Conservation (phyloP, 2,797 vertebrate genomes). For the Sebastes trivittatus region DNA sequence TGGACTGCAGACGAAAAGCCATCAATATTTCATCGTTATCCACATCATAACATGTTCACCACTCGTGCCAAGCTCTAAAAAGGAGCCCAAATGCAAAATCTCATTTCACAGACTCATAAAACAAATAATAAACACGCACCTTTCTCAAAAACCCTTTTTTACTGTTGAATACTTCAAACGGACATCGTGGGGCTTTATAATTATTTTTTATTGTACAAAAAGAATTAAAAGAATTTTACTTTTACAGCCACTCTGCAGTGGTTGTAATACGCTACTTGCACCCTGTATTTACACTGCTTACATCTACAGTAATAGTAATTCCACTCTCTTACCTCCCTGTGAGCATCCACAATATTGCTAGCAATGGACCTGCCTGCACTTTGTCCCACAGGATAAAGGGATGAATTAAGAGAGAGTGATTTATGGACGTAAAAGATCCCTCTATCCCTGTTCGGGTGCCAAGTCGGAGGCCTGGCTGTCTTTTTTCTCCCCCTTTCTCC, state of each 20-base stretch:
- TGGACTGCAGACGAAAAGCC: conserved; percentile 20
- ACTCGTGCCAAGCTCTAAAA: conserved; percentile 15
- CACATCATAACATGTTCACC: conserved; percentile 21
- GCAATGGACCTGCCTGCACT: conserved; percentile 53
- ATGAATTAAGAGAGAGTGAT: conserved; percentile 75
- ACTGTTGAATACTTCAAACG: conserved; percentile 21
- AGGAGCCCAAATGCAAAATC: conserved; percentile 17
- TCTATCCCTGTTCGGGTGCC: conserved; percentile 62
- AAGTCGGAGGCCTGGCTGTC: conserved; percentile 61
- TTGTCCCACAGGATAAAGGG: conserved; percentile 62
- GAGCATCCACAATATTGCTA: conserved; percentile 52
- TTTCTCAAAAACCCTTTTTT: conserved; percentile 16
- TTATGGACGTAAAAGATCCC: conserved; percentile 71
- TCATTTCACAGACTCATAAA: conserved; percentile 37
- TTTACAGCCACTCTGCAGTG: conserved; percentile 40
- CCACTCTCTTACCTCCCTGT: conserved; percentile 52
- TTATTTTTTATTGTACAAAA: conserved; percentile 63
- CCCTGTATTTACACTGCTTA: conserved; percentile 66
- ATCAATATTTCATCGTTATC: conserved; percentile 39
- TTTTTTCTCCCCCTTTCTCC: conserved; percentile 50
- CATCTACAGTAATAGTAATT: conserved; percentile 66
- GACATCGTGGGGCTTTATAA: conserved; percentile 38
- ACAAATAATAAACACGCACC: conserved; percentile 33
- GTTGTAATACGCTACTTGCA: conserved; percentile 62
- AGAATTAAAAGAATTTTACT: conserved; percentile 59